Conservation (phyloP, 2,888 invertebrate genomes). For the Troides aeacus region DNA sequence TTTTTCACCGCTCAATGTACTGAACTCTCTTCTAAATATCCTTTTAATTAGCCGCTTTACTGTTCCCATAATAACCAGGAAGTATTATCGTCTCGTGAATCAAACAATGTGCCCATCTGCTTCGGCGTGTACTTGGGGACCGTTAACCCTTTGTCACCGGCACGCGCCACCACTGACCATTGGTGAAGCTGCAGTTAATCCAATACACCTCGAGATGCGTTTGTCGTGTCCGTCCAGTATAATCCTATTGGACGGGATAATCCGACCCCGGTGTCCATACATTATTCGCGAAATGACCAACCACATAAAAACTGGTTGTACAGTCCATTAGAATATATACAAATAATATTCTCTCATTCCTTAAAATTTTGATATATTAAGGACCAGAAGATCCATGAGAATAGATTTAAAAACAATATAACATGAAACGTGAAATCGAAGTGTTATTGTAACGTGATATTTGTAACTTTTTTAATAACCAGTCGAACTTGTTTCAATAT, state of each 20-base stretch:
- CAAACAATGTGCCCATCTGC: conserved; percentile 41
- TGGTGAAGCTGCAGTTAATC: conserved; percentile 51
- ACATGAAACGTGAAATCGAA: too few species aligned
- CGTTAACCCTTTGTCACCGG: conserved; percentile 33
- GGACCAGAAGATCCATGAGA: neutral
- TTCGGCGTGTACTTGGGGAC: conserved; percentile 31
- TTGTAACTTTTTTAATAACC: too few species aligned
- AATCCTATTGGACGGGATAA: conserved; percentile 70
- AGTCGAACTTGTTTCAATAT: too few species aligned
- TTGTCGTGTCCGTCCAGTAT: conserved; percentile 56
- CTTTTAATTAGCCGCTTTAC: conserved; percentile 25
- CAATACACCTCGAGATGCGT: conserved; percentile 59
- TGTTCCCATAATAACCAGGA: conserved; percentile 40
- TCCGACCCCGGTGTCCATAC: conserved; percentile 34
- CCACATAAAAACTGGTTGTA: conserved; percentile 14
- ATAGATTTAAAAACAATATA: too few species aligned
- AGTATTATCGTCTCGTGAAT: conserved; percentile 32
- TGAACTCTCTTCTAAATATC: conserved; percentile 23
- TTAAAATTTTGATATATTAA: neutral
- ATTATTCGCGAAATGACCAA: conserved; percentile 47
- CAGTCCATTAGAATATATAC: conserved; percentile 1
- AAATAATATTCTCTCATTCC: neutral
- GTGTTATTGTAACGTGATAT: too few species aligned
- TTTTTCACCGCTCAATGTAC: neutral
- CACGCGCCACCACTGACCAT: conserved; percentile 45